Conservation (phyloP, 1,140 invertebrate genomes). For the Scaptomyza pallida region DNA sequence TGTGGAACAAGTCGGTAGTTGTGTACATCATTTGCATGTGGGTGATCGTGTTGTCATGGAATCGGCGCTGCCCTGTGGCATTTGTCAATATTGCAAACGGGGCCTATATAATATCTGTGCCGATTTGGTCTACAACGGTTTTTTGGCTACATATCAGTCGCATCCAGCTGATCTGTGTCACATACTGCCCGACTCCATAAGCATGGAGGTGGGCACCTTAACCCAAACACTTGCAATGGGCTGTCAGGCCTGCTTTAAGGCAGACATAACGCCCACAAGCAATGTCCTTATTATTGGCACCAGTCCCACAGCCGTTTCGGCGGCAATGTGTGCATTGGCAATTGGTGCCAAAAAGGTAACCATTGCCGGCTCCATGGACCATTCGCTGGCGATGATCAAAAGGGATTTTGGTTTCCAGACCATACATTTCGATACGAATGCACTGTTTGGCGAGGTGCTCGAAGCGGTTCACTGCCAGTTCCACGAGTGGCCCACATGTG, state of each 20-base stretch:
- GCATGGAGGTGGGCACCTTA: conserved; percentile 63
- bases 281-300: conserved; percentile 69
- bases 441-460: conserved; percentile 50
- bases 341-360: conserved; percentile 65
- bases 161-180: conserved; percentile 76
- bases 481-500: conserved; percentile 61
- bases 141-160: conserved; percentile 56
- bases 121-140: conserved; percentile 67
- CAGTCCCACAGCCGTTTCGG: conserved; percentile 55
- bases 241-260: conserved; percentile 73
- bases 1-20: conserved; percentile 58
- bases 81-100: conserved; percentile 69
- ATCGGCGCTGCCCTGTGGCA: conserved; percentile 68
- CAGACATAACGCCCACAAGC: conserved; percentile 57
- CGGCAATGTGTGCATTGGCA: conserved; percentile 61
- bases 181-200: conserved; percentile 50
- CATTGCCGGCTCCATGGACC: conserved; percentile 44
- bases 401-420: conserved; percentile 49
- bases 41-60: conserved; percentile 75
- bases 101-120: conserved; percentile 70
- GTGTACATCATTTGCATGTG: conserved; percentile 53
- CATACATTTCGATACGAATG: conserved; percentile 48
- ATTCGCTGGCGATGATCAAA: conserved; percentile 34
- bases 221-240: conserved; percentile 67
- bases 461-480: conserved; percentile 54